Evolutionary conservation across 2,888 invertebrate species (phyloP), one percentile per base, ranked within the genome.

Genomic region (Spilosoma lubricipeda): DNA sequence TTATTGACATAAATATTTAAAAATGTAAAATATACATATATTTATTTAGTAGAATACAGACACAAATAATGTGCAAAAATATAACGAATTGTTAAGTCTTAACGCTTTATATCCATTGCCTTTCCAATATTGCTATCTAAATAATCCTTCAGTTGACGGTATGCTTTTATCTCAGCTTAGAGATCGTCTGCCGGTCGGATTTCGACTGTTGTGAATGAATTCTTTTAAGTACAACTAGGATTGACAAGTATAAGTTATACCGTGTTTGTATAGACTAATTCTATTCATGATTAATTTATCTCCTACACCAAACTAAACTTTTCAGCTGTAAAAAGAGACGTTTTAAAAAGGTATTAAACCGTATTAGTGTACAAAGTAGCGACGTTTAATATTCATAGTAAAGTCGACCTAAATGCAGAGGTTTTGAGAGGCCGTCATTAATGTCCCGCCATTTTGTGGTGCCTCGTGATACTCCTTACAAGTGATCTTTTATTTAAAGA

Each of bases 361-460:
- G 79, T 82, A 82, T 83, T 76, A 79, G 82, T 82, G 88, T 88
- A 90, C 86, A 88, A 87, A 90, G 86, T 86, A 87, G 80, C 81
- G 76, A 82, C 83, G 86, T 93, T 88, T 92, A 93, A 92, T 91
- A 93, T 93, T 93, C 89, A 93, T 86, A 82, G 85, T 84, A 82
- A 89, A 89, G 89, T 92, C 90, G 87, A 88, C 85, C 84, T 90
- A 88, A 90, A 87, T 88, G 88, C 67, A 82, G 77, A 81, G 85
- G 85, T 82, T 84, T 80, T 84, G 88, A 90, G 89, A 87, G 88
- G 88, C 86, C 77, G 89, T 90, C 89, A 89, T 91, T 91, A 90
- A 86, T 71, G 81, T 71, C 73, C 73, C 69, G 75, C 85, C 87
- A 83, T 90, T 90, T 86, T 85, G 80, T 74, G 76, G 80, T 72